Conservation (phyloP, 35 echinoderm and acorn worm genomes). For the Apostichopus parvimensis region DNA sequence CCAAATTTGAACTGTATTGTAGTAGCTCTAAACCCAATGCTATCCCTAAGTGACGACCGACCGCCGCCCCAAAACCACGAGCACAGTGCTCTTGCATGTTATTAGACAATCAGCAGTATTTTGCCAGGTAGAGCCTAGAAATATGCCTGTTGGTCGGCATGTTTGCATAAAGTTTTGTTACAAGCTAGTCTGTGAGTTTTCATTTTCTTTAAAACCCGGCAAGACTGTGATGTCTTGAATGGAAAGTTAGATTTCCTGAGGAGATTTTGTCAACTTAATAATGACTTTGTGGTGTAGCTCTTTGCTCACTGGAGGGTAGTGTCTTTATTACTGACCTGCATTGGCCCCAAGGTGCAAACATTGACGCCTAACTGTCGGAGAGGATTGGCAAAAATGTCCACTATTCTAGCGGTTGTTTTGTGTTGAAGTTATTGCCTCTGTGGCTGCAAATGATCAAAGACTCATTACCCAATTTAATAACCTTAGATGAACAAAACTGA, state of each 20-base stretch:
- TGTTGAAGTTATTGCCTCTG: not conserved
- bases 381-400: conserved; percentile 9
- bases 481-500: too few species aligned
- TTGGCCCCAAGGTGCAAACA: conserved; percentile 24
- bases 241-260: conserved; percentile 28
- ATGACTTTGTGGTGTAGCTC: conserved; percentile 40
- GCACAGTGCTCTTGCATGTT: not conserved
- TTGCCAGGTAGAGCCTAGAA: not conserved
- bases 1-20: not conserved
- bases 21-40: not conserved
- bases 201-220: not conserved
- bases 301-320: conserved; percentile 40
- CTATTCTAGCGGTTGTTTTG: conserved; percentile 13
- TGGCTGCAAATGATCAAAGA: too few species aligned
- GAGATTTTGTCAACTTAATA: conserved; percentile 49
- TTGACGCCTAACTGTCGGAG: conserved; percentile 23
- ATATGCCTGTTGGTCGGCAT: not conserved
- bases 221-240: conserved; percentile 6
- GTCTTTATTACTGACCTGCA: conserved; percentile 32
- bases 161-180: conserved; percentile 27
- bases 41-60: not conserved
- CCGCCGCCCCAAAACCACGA: not conserved
- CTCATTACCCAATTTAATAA: too few species aligned
- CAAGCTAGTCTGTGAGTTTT: not conserved
- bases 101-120: not conserved